Percentiles rank a stretch among this genome's conserved stretches.
Evolutionary conservation across 2,888 invertebrate genomes (phyloP).

Genomic region (Acanthopleura granulata): DNA sequence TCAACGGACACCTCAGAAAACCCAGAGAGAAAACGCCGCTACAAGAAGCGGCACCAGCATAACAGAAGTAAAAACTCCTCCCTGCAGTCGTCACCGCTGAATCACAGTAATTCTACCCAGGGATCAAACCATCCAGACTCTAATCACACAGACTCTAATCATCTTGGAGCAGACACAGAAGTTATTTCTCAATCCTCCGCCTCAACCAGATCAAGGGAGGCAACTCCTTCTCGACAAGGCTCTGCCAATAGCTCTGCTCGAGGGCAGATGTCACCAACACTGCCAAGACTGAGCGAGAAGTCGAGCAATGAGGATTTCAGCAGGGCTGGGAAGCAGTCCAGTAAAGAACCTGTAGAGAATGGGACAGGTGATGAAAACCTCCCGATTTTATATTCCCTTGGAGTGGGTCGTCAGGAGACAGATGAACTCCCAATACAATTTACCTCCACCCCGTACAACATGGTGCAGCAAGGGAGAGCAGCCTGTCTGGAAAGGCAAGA

Average conservation of each 20-base stretch:
- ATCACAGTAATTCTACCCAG: not conserved
- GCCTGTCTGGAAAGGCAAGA: not conserved
- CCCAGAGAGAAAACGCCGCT: constrained; percentile 41
- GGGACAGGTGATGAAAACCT: not conserved
- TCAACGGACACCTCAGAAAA: constrained; percentile 55
- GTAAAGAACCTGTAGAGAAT: not conserved
- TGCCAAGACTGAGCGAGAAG: constrained; percentile 9
- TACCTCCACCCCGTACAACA: constrained; percentile 13
- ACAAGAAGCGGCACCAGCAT: constrained; percentile 48
- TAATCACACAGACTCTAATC: not conserved
- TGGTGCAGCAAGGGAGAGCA: constrained; percentile 5
- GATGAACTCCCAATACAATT: not conserved
- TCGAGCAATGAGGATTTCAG: not conserved
- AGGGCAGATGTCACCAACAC: not conserved
- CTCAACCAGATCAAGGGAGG: not conserved
- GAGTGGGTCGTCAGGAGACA: not conserved
- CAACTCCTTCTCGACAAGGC: not conserved
- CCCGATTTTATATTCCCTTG: not conserved
- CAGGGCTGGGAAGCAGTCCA: not conserved
- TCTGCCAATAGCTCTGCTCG: not conserved
- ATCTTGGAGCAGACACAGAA: not conserved
- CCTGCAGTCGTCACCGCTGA: constrained; percentile 26
- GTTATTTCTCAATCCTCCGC: not conserved
- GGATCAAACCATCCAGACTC: not conserved
- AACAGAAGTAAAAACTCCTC: constrained; percentile 59